A percentile compares a stretch with the other conserved stretches of the same genome.
Evolutionary conservation across 2,113 vertebrate species (phyloP).

Genomic region (Phylloscopus trochilus): DNA sequence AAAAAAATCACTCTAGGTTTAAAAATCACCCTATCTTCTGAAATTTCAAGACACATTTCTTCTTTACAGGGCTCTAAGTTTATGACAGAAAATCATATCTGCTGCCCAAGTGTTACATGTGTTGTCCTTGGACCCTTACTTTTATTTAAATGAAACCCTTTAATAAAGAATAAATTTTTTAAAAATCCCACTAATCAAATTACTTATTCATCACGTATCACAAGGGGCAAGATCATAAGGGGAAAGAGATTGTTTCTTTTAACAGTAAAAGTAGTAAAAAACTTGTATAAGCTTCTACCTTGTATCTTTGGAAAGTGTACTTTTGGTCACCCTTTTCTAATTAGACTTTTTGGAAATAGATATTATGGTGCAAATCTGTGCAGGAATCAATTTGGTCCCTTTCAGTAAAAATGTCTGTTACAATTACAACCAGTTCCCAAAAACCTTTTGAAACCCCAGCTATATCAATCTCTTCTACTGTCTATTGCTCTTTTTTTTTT

Average conservation of each 20-base stretch:
- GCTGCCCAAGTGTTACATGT: not conserved
- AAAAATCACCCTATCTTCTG: not conserved
- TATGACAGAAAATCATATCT: not conserved
- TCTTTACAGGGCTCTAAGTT: not conserved
- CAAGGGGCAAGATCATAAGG: conserved; percentile 10
- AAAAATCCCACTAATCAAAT: not conserved
- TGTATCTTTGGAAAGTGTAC: not conserved
- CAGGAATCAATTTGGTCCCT: not conserved
- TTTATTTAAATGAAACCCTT: not conserved
- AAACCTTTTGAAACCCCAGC: not conserved
- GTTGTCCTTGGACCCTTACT: not conserved
- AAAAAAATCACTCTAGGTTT: not conserved
- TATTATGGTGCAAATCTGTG: not conserved
- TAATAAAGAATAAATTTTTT: not conserved
- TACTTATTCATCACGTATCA: conserved; percentile 7
- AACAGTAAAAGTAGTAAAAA: not conserved
- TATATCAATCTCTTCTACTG: not conserved
- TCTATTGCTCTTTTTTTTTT: too few species aligned
- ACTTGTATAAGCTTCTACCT: not conserved
- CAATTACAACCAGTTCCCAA: not conserved
- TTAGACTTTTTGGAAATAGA: not conserved
- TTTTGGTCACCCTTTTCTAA: not conserved
- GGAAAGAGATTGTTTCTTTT: not conserved
- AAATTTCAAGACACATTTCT: not conserved
- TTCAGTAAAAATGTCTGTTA: not conserved